Percentiles rank a stretch among this genome's conserved stretches.
phyloP scores from a whole-genome alignment of 2,888 invertebrate species.

The Marronus borbonicus region DNA sequence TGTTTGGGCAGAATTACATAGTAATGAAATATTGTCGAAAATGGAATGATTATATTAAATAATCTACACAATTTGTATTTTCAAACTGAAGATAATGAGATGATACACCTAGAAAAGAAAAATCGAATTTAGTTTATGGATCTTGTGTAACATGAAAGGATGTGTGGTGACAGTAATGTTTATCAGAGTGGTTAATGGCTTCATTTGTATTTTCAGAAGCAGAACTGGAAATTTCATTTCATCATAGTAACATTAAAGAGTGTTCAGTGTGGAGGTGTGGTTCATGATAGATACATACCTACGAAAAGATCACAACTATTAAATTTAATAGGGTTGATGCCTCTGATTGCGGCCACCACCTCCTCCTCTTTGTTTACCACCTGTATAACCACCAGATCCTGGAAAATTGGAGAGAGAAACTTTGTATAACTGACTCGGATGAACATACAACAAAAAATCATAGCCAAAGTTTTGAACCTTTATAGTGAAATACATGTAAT shows the following conservation, averaged over 20 bases:
- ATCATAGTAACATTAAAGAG: slow-evolving; percentile 51
- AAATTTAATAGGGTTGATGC: slow-evolving; percentile 87
- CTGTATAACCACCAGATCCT: slow-evolving; percentile 76
- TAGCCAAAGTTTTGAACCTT: slow-evolving; percentile 49
- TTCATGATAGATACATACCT: slow-evolving; percentile 48
- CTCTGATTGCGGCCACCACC: slow-evolving; percentile 84
- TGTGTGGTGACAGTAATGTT: not conserved
- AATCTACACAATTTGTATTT: slow-evolving; percentile 49
- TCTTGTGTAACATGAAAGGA: no score
- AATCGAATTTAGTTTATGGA: slow-evolving; percentile 18
- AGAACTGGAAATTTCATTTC: slow-evolving; percentile 58
- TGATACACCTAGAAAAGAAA: slow-evolving; percentile 54
- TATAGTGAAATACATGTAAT: slow-evolving; percentile 52
- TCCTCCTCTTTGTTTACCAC: slow-evolving; percentile 86
- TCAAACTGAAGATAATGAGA: slow-evolving; percentile 53
- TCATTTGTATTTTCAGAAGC: slow-evolving; percentile 58
- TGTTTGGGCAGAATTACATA: slow-evolving; percentile 50
- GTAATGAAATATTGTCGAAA: slow-evolving; percentile 51
- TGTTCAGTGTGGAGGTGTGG: slow-evolving; percentile 20
- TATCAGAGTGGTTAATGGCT: slow-evolving; percentile 50
- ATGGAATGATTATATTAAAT: slow-evolving; percentile 53
- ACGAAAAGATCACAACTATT: slow-evolving; percentile 59
- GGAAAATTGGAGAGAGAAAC: slow-evolving; percentile 53
- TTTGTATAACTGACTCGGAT: slow-evolving; percentile 42
- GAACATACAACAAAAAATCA: slow-evolving; percentile 36